Evolutionary conservation across 2,888 invertebrate species (phyloP).

Genomic region (Meghimatium bilineatum): DNA sequence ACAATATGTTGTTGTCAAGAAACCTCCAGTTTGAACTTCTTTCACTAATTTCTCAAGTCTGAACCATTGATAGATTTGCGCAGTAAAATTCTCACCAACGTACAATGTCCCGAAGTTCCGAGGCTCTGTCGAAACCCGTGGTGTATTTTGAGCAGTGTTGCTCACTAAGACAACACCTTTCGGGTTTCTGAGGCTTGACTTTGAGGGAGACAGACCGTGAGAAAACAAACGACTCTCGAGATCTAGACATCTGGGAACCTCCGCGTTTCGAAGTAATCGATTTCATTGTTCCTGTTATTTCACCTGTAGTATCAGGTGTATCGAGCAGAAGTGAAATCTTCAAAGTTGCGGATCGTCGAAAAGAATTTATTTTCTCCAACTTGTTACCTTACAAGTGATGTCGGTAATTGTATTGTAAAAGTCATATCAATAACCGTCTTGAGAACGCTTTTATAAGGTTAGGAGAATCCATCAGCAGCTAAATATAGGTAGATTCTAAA

Average conservation of each 20-base stretch:
- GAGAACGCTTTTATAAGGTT: background rate
- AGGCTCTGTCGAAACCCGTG: background rate
- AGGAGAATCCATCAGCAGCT: background rate
- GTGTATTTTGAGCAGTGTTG: background rate
- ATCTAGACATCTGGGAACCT: background rate
- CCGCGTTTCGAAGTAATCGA: background rate
- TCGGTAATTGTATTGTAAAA: background rate
- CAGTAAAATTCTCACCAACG: constrained; percentile 67
- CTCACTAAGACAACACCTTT: background rate
- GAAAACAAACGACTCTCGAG: background rate
- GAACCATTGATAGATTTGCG: constrained; percentile 62
- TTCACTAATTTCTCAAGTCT: constrained; percentile 59
- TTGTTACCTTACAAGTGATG: background rate
- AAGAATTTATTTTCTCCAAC: background rate
- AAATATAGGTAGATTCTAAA: background rate
- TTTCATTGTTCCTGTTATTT: constrained; percentile 1
- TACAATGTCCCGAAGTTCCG: constrained; percentile 57
- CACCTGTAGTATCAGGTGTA: background rate
- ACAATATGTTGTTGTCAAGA: constrained; percentile 64
- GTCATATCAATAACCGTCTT: background rate
- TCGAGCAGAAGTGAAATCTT: background rate
- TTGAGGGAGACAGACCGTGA: constrained; percentile 34
- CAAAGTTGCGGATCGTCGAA: background rate
- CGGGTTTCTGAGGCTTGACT: constrained; percentile 18
- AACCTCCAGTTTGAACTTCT: constrained; percentile 59